These are phyloP conservation scores for Helicoverpa armigera DNA, from an alignment of 1,140 invertebrate genomes.

Conservation along the genomic window DNA sequence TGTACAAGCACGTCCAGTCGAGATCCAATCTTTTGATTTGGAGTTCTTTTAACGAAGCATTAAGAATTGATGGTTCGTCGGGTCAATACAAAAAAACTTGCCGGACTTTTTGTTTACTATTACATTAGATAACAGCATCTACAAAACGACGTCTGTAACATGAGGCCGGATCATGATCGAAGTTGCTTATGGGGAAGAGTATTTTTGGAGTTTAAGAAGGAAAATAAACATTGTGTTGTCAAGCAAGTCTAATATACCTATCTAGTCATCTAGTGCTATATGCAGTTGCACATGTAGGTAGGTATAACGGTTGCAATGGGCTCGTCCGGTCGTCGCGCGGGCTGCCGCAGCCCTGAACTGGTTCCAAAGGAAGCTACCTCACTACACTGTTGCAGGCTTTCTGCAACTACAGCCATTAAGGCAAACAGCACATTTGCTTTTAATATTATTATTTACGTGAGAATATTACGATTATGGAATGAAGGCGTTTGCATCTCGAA, in stretches of 20 bases:
- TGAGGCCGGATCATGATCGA: too few relatives aligned
- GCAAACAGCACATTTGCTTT: neutral
- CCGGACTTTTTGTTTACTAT: too few relatives aligned
- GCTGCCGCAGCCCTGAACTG: slow-evolving; percentile 14
- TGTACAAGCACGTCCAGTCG: neutral
- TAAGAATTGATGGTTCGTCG: neutral
- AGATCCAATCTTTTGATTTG: neutral
- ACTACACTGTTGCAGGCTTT: neutral
- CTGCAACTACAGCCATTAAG: neutral
- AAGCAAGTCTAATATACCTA: too few relatives aligned
- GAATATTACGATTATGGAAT: neutral
- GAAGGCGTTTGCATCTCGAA: neutral
- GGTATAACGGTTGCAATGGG: too few relatives aligned
- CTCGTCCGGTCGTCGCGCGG: slow-evolving; percentile 16
- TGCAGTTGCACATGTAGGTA: neutral
- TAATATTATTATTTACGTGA: neutral
- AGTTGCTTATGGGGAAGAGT: too few relatives aligned
- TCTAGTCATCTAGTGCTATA: too few relatives aligned
- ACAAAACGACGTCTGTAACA: too few relatives aligned
- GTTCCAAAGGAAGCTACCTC: neutral
- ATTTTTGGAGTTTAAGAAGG: too few relatives aligned
- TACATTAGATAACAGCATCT: too few relatives aligned
- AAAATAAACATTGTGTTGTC: too few relatives aligned
- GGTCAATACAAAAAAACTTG: neutral
- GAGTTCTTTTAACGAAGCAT: neutral